phyloP scores from a whole-genome alignment of 2,797 vertebrate species.

The Fistularia tabacaria region DNA sequence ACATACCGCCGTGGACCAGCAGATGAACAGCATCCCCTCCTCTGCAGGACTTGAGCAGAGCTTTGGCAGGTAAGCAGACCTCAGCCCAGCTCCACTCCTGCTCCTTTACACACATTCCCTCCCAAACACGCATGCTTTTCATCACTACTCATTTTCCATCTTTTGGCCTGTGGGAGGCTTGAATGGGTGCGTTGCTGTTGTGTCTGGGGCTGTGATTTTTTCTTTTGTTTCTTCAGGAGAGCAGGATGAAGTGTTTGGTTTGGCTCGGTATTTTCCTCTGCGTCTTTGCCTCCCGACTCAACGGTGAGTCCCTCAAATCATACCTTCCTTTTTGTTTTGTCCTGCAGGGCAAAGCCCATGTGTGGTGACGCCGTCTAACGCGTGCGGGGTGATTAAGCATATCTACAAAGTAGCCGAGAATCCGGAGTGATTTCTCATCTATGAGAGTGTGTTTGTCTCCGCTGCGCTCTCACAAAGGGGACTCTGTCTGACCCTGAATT shows the following conservation, averaged over 20 bases:
- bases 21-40: slow-evolving; percentile 37
- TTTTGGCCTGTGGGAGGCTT: not conserved
- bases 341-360: no score
- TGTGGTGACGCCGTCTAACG: no score
- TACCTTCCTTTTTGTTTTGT: no score
- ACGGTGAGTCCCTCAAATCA: slow-evolving; percentile 52
- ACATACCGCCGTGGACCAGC: slow-evolving; percentile 37
- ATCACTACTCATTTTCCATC: not conserved
- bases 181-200: not conserved
- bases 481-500: slow-evolving; percentile 1
- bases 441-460: not conserved
- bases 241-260: slow-evolving; percentile 67
- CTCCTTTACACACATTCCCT: no score
- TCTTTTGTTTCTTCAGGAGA: slow-evolving; percentile 12
- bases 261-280: slow-evolving; percentile 55
- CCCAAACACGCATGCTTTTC: no score
- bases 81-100: not conserved
- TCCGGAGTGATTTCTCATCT: not conserved
- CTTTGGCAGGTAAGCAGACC: slow-evolving; percentile 49
- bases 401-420: no score
- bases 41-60: slow-evolving; percentile 17
- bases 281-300: slow-evolving; percentile 46
- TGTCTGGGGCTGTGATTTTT: not conserved
- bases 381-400: no score
- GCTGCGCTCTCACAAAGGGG: not conserved